These are phyloP conservation scores for Siniperca undulata DNA, from an alignment of 2,797 vertebrate genomes.

Conservation along the genomic window DNA sequence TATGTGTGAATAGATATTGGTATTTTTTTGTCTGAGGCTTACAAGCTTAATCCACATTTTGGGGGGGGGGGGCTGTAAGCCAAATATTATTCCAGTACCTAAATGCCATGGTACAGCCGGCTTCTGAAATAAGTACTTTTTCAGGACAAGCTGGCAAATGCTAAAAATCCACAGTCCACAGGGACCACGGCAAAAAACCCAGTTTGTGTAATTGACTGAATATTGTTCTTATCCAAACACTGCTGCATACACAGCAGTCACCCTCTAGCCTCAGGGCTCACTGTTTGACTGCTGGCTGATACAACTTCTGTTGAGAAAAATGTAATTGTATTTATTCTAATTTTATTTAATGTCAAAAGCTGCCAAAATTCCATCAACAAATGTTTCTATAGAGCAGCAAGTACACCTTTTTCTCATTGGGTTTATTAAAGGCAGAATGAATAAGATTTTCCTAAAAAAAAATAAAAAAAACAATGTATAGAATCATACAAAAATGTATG, in stretches of 20 bases:
- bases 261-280: slow-evolving; percentile 44
- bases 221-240: slow-evolving; percentile 57
- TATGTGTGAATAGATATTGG: slow-evolving; percentile 29
- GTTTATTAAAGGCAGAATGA: slow-evolving; percentile 23
- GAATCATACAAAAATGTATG: too few species aligned
- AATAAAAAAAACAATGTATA: too few species aligned
- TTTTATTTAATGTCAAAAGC: slow-evolving; percentile 43
- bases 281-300: slow-evolving; percentile 43
- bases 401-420: slow-evolving; percentile 11
- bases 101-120: slow-evolving; percentile 38
- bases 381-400: slow-evolving; percentile 1
- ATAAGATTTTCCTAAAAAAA: too few species aligned
- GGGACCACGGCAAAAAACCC: slow-evolving; percentile 31
- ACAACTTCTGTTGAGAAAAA: slow-evolving; percentile 26
- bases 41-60: slow-evolving; percentile 57
- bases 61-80: not conserved
- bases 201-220: slow-evolving; percentile 49
- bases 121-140: slow-evolving; percentile 44
- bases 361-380: slow-evolving; percentile 33
- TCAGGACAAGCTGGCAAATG: slow-evolving; percentile 42
- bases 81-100: slow-evolving; percentile 53
- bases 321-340: slow-evolving; percentile 13
- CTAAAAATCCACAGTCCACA: slow-evolving; percentile 45
- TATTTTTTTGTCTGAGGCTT: slow-evolving; percentile 49
- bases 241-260: slow-evolving; percentile 30